These are phyloP conservation scores for Tricholauxania praeusta DNA, from an alignment of 2,888 invertebrate species.

Conservation along the genomic window DNA sequence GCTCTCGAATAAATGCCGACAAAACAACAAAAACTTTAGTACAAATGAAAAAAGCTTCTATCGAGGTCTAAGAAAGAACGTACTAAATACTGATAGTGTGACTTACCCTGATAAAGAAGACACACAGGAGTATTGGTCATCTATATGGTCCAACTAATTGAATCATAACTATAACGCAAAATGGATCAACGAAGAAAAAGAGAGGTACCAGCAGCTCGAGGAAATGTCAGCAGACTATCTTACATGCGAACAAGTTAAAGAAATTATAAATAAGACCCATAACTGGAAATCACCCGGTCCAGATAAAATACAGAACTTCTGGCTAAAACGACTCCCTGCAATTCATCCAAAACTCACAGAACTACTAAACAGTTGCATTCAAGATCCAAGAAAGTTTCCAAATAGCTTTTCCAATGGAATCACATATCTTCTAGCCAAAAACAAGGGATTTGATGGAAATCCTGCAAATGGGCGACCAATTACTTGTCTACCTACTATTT, in stretches of 20 bases:
- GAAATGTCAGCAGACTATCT: conserved; percentile 16
- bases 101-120: conserved; percentile 30
- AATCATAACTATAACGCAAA: conserved; percentile 21
- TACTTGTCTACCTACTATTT: conserved; percentile 31
- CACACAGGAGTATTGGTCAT: conserved; percentile 33
- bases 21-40: conserved; percentile 9
- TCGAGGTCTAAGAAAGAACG: conserved; percentile 1
- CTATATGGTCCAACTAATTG: conserved; percentile 31
- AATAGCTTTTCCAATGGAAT: not conserved
- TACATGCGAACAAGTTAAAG: conserved; percentile 31
- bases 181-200: conserved; percentile 33
- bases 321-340: conserved; percentile 14
- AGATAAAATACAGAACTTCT: conserved; percentile 21
- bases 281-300: conserved; percentile 29
- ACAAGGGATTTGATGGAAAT: not conserved
- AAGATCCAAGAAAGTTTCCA: conserved; percentile 1
- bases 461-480: conserved; percentile 26
- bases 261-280: conserved; percentile 28
- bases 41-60: conserved; percentile 26
- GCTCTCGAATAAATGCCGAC: conserved; percentile 12
- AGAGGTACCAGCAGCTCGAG: conserved; percentile 19
- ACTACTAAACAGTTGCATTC: conserved; percentile 3
- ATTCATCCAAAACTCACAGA: conserved; percentile 16
- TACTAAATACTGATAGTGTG: conserved; percentile 6
- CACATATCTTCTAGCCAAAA: conserved; percentile 9